phyloP scores from a whole-genome alignment of 2,797 vertebrate genomes.

The Poecilia gillii region DNA sequence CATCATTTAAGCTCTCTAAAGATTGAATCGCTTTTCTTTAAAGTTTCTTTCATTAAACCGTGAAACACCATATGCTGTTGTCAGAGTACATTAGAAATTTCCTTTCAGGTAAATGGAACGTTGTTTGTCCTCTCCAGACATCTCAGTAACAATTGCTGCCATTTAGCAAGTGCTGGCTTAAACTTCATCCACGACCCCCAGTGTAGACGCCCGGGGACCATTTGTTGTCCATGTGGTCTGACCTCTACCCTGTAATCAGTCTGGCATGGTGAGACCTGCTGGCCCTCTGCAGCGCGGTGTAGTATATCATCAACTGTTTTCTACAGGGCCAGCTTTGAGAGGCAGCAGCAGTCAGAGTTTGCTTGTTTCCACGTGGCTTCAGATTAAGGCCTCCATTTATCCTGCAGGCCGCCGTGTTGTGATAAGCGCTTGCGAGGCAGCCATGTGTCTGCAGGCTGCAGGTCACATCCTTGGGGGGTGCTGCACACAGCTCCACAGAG shows the following conservation, averaged over 20 bases:
- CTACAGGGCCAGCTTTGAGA: slow-evolving; percentile 60
- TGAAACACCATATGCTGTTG: slow-evolving; percentile 18
- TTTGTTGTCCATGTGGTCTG: slow-evolving; percentile 79
- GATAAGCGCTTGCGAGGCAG: slow-evolving; percentile 76
- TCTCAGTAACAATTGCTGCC: slow-evolving; percentile 55
- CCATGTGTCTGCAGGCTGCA: slow-evolving; percentile 77
- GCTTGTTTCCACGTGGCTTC: slow-evolving; percentile 74
- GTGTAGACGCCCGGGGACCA: slow-evolving; percentile 59
- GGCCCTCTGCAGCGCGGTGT: slow-evolving; percentile 68
- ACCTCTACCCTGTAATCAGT: slow-evolving; percentile 77
- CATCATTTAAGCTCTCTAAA: neutral
- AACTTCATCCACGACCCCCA: slow-evolving; percentile 59
- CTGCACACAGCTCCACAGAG: slow-evolving; percentile 72
- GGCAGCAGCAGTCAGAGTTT: slow-evolving; percentile 65
- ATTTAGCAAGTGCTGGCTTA: slow-evolving; percentile 51
- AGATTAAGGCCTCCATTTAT: slow-evolving; percentile 76
- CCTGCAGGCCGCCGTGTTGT: slow-evolving; percentile 76
- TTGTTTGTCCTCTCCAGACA: slow-evolving; percentile 43
- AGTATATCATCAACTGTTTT: slow-evolving; percentile 75
- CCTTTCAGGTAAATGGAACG: slow-evolving; percentile 45
- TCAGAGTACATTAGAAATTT: slow-evolving; percentile 38
- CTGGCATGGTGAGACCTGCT: slow-evolving; percentile 72
- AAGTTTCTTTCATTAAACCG: slow-evolving; percentile 17
- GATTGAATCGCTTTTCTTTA: neutral
- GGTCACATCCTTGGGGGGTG: slow-evolving; percentile 80